Conservation (phyloP, 2,113 vertebrate genomes). For the Spilogale gracilis region DNA sequence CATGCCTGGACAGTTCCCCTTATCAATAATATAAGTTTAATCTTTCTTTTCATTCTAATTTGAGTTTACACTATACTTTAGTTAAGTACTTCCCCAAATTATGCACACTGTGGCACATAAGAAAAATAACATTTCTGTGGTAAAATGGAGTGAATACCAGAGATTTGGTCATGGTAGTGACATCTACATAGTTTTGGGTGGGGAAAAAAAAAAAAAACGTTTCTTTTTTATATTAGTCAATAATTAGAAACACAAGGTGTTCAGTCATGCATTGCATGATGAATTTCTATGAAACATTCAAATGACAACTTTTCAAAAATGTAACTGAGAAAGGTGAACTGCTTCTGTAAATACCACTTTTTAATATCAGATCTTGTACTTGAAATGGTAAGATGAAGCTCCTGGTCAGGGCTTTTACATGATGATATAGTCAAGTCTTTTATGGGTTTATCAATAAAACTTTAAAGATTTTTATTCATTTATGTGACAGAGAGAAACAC, state of each 20-base stretch:
- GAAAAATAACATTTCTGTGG: not conserved
- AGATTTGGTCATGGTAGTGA: not conserved
- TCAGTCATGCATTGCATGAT: not conserved
- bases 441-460: not conserved
- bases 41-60: not conserved
- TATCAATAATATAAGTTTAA: not conserved
- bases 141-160: not conserved
- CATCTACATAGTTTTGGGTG: not conserved
- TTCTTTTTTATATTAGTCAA: not conserved
- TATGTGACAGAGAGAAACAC: too few species aligned
- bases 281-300: not conserved
- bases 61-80: not conserved
- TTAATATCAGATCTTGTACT: not conserved
- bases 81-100: not conserved
- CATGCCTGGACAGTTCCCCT: not conserved
- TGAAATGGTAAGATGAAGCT: not conserved
- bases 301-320: not conserved
- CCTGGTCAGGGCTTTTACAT: not conserved
- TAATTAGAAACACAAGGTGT: not conserved
- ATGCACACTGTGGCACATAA: not conserved
- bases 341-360: not conserved
- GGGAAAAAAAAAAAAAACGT: not conserved
- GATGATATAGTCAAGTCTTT: not conserved
- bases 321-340: not conserved
- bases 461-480: not conserved